Percentiles rank a stretch among this genome's conserved stretches.
These are phyloP conservation scores for Callaeas wilsoni DNA, from an alignment of 2,113 vertebrate genomes.

Conservation along the genomic window DNA sequence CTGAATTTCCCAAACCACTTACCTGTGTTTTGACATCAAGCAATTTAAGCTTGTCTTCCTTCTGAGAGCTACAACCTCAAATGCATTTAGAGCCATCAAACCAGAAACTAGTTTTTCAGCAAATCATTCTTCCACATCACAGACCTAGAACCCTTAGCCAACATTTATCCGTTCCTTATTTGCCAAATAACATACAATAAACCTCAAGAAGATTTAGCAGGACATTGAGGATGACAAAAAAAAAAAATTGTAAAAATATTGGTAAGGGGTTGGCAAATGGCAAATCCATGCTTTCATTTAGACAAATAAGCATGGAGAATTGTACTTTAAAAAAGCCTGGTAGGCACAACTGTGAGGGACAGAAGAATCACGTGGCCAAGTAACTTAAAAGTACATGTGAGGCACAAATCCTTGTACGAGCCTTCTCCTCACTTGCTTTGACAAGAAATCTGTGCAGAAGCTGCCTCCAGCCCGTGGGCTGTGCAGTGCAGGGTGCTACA, in stretches of 20 bases:
- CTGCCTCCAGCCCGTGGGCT: not conserved
- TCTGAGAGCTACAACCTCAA: not conserved
- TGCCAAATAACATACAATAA: not conserved
- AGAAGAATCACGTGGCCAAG: not conserved
- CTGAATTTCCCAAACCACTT: not conserved
- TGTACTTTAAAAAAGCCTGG: not conserved
- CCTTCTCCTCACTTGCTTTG: not conserved
- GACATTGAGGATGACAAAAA: not conserved
- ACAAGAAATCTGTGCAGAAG: not conserved
- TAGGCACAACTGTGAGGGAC: not conserved
- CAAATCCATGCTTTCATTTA: not conserved
- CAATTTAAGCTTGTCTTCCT: not conserved
- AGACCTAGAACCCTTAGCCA: not conserved
- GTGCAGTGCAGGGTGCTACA: not conserved
- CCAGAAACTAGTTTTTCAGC: not conserved
- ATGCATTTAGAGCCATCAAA: not conserved
- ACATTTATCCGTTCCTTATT: not conserved
- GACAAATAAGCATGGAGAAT: not conserved
- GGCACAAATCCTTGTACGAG: fast-evolving
- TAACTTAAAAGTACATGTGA: not conserved
- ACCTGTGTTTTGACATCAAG: not conserved
- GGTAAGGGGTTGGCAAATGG: not conserved
- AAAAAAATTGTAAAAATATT: not conserved
- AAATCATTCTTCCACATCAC: not conserved
- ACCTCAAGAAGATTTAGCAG: not conserved